These are phyloP conservation scores for Rallus crepitans DNA, from an alignment of 2,797 vertebrate genomes.

Conservation along the genomic window DNA sequence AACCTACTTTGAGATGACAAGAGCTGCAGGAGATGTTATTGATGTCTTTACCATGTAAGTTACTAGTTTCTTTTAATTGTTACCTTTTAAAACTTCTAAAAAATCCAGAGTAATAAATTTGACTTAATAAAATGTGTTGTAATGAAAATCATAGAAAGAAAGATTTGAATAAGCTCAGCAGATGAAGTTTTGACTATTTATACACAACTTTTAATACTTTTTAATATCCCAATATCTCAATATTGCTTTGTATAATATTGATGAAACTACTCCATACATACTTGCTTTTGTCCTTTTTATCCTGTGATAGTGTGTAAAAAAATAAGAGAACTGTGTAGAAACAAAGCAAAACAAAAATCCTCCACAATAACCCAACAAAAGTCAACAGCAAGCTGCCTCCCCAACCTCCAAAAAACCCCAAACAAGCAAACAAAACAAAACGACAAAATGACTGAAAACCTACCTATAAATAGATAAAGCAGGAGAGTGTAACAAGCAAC, in stretches of 20 bases:
- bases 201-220: neutral
- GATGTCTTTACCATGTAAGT: slow-evolving; percentile 98
- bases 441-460: no score
- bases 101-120: neutral
- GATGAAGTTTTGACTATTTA: neutral
- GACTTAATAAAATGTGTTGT: neutral
- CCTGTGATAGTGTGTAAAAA: neutral
- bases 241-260: neutral
- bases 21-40: slow-evolving; percentile 90
- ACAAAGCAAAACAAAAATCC: neutral
- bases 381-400: no score
- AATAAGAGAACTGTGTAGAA: neutral
- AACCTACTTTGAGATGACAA: slow-evolving; percentile 97
- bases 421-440: no score
- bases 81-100: neutral
- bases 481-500: neutral
- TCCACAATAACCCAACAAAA: no score
- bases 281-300: neutral
- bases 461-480: neutral
- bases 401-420: no score
- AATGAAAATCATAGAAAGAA: neutral
- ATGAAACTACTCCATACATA: neutral
- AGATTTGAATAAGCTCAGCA: neutral
- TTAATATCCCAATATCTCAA: neutral
- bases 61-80: neutral